A percentile compares a stretch with the other conserved stretches of the same genome.
Conservation (phyloP, 2,888 invertebrate species). For the Mystacides longicornis region DNA sequence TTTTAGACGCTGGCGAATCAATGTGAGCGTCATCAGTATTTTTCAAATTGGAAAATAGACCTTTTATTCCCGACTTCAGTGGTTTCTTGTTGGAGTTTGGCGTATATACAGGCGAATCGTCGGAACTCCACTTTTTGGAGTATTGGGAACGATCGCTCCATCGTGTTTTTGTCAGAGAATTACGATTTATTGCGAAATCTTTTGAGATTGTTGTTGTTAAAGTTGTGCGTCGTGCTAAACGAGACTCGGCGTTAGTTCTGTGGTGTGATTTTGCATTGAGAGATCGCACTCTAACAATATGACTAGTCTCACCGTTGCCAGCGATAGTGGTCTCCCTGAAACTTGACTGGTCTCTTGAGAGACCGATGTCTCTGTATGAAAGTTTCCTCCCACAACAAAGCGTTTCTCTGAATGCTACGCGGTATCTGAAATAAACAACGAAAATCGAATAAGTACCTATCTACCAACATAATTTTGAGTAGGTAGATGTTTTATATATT, state of each 20-base stretch:
- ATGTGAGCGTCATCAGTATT: slow-evolving; percentile 7
- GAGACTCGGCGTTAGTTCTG: slow-evolving; percentile 16
- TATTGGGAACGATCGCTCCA: slow-evolving; percentile 5
- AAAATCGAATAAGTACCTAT: not conserved
- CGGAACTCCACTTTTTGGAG: slow-evolving; percentile 18
- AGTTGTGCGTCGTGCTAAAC: slow-evolving; percentile 19
- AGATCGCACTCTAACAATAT: slow-evolving; percentile 41
- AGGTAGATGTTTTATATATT: too few relatives aligned
- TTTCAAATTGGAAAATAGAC: slow-evolving; percentile 17
- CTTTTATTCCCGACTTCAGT: slow-evolving; percentile 11
- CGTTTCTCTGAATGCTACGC: slow-evolving; percentile 69
- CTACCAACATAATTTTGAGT: not conserved
- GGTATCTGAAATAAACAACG: slow-evolving; percentile 54
- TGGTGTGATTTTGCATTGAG: slow-evolving; percentile 22
- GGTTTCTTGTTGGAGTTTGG: slow-evolving; percentile 3
- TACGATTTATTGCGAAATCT: slow-evolving; percentile 18
- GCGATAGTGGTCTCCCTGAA: slow-evolving; percentile 53
- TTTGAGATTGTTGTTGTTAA: slow-evolving; percentile 18
- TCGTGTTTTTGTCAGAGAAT: slow-evolving; percentile 1
- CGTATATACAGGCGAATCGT: not conserved
- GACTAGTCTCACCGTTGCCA: slow-evolving; percentile 41
- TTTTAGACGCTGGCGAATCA: slow-evolving; percentile 10
- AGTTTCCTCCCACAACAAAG: slow-evolving; percentile 54
- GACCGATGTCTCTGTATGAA: slow-evolving; percentile 44
- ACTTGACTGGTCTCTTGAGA: slow-evolving; percentile 53